Evolutionary conservation across 53 echinoderm and acorn worm species (phyloP).

Genomic region (Glandiceps talaboti): DNA sequence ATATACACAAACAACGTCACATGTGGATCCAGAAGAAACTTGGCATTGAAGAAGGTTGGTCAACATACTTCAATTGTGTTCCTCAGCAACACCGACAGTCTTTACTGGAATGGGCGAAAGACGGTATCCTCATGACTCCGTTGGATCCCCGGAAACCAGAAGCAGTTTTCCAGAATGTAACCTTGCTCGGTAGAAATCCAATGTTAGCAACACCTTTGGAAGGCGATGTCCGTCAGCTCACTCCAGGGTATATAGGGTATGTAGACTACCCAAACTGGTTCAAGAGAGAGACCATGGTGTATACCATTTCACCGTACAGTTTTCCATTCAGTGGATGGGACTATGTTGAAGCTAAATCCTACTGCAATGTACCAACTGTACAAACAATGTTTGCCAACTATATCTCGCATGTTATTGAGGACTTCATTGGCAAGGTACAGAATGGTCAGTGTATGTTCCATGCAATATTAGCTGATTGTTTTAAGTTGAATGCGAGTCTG

Average conservation of each 20-base stretch:
- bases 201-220: not conserved
- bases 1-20: not conserved
- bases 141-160: not conserved
- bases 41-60: not conserved
- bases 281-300: constrained; percentile 6
- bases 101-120: not conserved
- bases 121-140: not conserved
- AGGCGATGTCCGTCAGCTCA: not conserved
- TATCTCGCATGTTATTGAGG: constrained; percentile 19
- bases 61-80: not conserved
- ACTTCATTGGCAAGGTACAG: constrained; percentile 1
- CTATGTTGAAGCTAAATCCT: constrained; percentile 15
- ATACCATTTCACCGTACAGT: constrained; percentile 12
- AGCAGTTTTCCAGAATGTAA: not conserved
- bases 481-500: constrained; percentile 3
- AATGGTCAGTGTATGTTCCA: not conserved
- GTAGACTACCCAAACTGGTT: not conserved
- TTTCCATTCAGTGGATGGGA: constrained; percentile 35
- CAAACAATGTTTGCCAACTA: constrained; percentile 17
- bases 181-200: not conserved
- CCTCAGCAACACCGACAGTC: not conserved
- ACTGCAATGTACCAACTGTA: constrained; percentile 9
- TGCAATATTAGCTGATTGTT: constrained; percentile 10
- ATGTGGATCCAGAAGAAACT: not conserved
- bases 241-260: no score